Evolutionary conservation across 1,140 invertebrate genomes (phyloP), one percentile per base, ranked within the genome.

Genomic region (Whitmania pigra): DNA sequence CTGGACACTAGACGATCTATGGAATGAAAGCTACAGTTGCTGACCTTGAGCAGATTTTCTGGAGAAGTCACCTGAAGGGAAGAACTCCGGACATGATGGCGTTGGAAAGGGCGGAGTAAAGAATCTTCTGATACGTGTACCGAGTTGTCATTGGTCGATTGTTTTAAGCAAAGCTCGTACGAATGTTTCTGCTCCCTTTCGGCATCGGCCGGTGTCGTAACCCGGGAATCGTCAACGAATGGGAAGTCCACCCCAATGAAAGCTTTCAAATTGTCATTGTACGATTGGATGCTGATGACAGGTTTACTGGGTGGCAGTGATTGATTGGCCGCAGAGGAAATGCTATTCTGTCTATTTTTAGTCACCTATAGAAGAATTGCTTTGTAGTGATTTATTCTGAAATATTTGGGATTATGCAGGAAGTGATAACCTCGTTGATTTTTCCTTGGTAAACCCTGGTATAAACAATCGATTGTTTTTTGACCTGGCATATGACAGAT

Each of bases 201-300:
- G 43, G 43, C 43, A 49, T 36, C 31, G 54, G 95, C 94, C 20
- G 94, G 94, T 66, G 94, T 97, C 4, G 95, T 94, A 69, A 94
- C 94, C 79, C 93, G 93, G 66, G 93, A 96, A 82, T 97, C 94
- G 81, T 97, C 94, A 40, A 93, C 94, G 82, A 93, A 97, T 20
- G 94, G 94, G 77, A 97, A 86, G 82, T 96, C 92, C 82, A 94
- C 90, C 71, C 29, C 57, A 13, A 63, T 31, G 29, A 63, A 63
- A 31, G 22, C 22, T 63, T 31, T 63, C 22, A 25, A 31, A n/a
- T 92, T 93, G 82, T 97, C 94, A 78, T 95, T 85, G 84, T 94
- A 94, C 69, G 92, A 94, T 69, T 94, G 85, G 57, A 97, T 63
- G 57, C 29, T 63, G 57, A 63, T 93, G 72, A 97, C 85, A 9